Evolutionary conservation across 2,113 vertebrate genomes (phyloP).

Genomic region (Phocoena phocoena): DNA sequence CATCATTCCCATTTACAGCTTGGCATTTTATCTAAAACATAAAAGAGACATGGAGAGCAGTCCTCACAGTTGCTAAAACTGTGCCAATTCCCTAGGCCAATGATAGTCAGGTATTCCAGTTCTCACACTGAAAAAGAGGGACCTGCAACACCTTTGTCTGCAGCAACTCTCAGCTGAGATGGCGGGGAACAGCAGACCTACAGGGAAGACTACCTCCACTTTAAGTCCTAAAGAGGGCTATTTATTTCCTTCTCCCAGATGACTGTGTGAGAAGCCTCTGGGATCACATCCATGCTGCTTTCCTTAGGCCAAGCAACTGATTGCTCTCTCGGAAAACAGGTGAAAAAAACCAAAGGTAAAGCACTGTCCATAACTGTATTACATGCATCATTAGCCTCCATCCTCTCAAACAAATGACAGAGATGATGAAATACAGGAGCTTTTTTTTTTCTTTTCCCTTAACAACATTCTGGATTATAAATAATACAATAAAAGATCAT

Average conservation of each 20-base stretch:
- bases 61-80: neutral
- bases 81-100: neutral
- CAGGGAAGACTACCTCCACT: neutral
- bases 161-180: neutral
- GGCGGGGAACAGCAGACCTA: rapidly evolving
- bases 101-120: neutral
- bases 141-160: neutral
- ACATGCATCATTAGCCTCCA: neutral
- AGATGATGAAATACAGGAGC: neutral
- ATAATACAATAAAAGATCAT: neutral
- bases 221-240: neutral
- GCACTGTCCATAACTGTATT: neutral
- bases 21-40: neutral
- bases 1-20: neutral
- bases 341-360: neutral
- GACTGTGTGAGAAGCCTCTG: neutral
- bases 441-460: neutral
- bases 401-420: neutral
- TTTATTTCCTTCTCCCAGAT: neutral
- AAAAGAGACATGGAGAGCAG: neutral
- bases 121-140: neutral
- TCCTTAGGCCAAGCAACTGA: neutral
- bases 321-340: neutral
- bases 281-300: neutral
- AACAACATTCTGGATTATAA: neutral